A percentile compares a stretch with the other conserved stretches of the same genome.
Evolutionary conservation across 2,113 vertebrate species (phyloP).

Genomic region (Callopanchax toddi): DNA sequence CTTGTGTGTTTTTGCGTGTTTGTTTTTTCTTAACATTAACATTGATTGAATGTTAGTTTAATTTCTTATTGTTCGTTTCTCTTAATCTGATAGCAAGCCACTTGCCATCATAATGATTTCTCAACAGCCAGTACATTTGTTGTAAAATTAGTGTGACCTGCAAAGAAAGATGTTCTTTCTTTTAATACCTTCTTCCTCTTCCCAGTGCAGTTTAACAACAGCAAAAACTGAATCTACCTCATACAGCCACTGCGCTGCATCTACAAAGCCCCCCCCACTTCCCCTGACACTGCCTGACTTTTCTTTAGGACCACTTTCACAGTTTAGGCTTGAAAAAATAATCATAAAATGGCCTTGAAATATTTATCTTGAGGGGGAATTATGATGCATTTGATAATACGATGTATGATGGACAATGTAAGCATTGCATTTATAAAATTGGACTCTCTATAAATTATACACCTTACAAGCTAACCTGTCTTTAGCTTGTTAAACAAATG

Average conservation of each 20-base stretch:
- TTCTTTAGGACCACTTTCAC: not conserved
- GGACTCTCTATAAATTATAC: not conserved
- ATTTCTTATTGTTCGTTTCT: slow-evolving; percentile 45
- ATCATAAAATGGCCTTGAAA: too few species aligned
- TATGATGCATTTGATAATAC: not conserved
- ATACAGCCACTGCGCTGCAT: slow-evolving; percentile 53
- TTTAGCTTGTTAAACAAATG: not conserved
- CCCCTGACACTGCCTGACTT: slow-evolving; percentile 18
- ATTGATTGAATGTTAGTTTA: slow-evolving; percentile 11
- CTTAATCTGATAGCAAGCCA: not conserved
- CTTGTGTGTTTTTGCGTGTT: not conserved
- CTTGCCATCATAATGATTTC: slow-evolving; percentile 16
- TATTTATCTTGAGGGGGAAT: too few species aligned
- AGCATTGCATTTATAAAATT: slow-evolving; percentile 13
- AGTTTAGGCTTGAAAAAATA: not conserved
- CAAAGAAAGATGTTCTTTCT: not conserved
- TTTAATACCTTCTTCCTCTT: not conserved
- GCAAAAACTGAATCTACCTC: slow-evolving; percentile 78
- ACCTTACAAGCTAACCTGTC: not conserved
- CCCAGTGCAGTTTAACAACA: slow-evolving; percentile 23
- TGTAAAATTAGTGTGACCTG: slow-evolving; percentile 5
- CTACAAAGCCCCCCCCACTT: slow-evolving; percentile 26
- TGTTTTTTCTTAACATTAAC: not conserved
- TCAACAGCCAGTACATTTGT: slow-evolving; percentile 1
- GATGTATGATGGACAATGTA: slow-evolving; percentile 3